Percentiles rank a stretch among this genome's conserved stretches.
phyloP scores from a whole-genome alignment of 2,797 vertebrate genomes.

The Gymnodraco acuticeps region DNA sequence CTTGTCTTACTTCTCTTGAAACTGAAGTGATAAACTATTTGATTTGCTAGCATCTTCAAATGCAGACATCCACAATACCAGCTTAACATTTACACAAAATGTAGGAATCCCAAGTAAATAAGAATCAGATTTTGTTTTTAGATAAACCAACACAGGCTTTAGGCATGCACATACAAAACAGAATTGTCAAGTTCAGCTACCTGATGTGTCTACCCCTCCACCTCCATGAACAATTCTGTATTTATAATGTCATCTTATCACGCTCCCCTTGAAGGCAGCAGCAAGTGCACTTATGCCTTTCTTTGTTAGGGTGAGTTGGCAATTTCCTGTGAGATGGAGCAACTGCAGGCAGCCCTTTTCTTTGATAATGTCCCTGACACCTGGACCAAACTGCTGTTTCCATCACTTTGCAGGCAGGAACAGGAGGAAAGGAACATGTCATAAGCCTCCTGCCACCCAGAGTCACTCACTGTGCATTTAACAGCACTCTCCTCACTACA shows the following conservation, averaged over 20 bases:
- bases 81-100: conserved; percentile 26
- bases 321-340: conserved; percentile 95
- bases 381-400: conserved; percentile 92
- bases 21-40: conserved; percentile 20
- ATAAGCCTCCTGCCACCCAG: conserved; percentile 76
- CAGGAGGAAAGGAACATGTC: conserved; percentile 84
- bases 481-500: conserved; percentile 75
- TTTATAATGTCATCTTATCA: conserved; percentile 98
- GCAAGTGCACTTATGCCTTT: conserved; percentile 96
- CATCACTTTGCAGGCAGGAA: conserved; percentile 86
- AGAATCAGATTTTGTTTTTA: conserved; percentile 62
- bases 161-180: conserved; percentile 61
- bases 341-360: conserved; percentile 94
- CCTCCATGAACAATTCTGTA: conserved; percentile 85
- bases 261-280: conserved; percentile 90
- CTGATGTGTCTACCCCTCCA: conserved; percentile 86
- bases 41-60: conserved; percentile 11
- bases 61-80: conserved; percentile 32
- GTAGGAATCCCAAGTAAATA: conserved; percentile 26
- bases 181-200: conserved; percentile 84
- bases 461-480: conserved; percentile 77
- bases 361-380: conserved; percentile 95
- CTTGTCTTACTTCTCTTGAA: conserved; percentile 10
- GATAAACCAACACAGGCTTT: conserved; percentile 55
- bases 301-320: conserved; percentile 99